These are phyloP conservation scores for Chitala chitala DNA, from an alignment of 2,113 vertebrate genomes.

Conservation along the genomic window DNA sequence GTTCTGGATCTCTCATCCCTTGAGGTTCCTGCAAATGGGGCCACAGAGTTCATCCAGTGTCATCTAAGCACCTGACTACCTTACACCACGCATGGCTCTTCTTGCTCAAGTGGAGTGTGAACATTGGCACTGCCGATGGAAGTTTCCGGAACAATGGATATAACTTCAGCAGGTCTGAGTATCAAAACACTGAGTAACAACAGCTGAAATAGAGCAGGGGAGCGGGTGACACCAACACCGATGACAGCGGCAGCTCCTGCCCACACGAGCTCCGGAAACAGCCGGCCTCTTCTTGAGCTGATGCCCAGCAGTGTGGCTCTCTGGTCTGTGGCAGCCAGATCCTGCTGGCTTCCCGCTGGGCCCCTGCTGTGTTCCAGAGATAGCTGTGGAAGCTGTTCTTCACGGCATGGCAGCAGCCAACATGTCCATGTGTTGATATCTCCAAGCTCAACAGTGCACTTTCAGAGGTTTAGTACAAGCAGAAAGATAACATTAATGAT, in stretches of 20 bases:
- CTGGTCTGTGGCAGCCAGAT: background rate
- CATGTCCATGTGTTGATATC: background rate
- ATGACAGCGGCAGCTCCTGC: background rate
- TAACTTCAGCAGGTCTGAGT: background rate
- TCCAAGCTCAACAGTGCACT: too few relatives aligned
- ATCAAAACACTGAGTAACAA: background rate
- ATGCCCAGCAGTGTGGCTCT: background rate
- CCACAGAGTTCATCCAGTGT: too few relatives aligned
- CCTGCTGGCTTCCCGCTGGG: background rate
- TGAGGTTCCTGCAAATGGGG: too few relatives aligned
- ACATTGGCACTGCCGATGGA: background rate
- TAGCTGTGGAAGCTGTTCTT: background rate
- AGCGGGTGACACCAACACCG: background rate
- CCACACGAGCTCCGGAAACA: background rate
- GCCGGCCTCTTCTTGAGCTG: background rate
- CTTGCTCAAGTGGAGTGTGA: background rate
- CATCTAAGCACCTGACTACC: background rate
- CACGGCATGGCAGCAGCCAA: background rate
- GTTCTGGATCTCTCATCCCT: too few relatives aligned
- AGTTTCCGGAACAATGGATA: constrained; percentile 7
- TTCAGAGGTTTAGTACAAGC: too few relatives aligned
- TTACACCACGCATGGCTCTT: background rate
- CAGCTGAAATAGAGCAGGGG: background rate
- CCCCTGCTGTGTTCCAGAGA: too few relatives aligned
- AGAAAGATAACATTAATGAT: too few relatives aligned